Conservation (phyloP, 37 sponge, comb jelly and placozoan genomes). For the Lycopodina hypogea region DNA sequence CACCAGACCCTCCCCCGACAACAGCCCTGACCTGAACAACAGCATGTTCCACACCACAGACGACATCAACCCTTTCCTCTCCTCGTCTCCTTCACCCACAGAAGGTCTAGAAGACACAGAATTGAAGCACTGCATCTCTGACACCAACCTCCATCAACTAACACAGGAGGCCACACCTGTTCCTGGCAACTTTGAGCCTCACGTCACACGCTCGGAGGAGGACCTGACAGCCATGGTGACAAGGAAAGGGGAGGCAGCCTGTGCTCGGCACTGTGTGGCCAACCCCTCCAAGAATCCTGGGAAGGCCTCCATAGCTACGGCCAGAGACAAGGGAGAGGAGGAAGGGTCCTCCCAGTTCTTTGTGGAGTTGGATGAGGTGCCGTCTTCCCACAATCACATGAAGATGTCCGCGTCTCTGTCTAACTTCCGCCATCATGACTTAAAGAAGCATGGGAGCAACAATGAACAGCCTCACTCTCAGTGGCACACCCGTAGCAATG, state of each 20-base stretch:
- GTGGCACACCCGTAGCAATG: constrained; percentile 6
- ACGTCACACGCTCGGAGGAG: constrained; percentile 16
- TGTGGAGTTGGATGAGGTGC: not conserved
- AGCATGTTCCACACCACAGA: constrained; percentile 1
- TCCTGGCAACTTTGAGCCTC: not conserved
- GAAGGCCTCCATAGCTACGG: not conserved
- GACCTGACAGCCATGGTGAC: not conserved
- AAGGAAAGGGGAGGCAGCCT: not conserved
- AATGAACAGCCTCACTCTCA: not conserved
- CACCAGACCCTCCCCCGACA: not conserved
- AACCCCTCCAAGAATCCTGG: not conserved
- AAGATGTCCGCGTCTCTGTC: too few species aligned
- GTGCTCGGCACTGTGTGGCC: constrained; percentile 13
- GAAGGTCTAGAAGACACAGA: not conserved
- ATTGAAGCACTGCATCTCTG: constrained; percentile 39
- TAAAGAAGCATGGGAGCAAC: not conserved
- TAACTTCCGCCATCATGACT: too few species aligned
- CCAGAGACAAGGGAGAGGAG: not conserved
- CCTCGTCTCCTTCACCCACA: not conserved
- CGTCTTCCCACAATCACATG: too few species aligned
- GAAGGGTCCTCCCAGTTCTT: not conserved
- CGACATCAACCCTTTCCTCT: constrained; percentile 7
- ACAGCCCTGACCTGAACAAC: not conserved
- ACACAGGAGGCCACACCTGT: not conserved
- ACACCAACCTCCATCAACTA: constrained; percentile 22